These are phyloP conservation scores for Brotula barbata DNA, from an alignment of 2,797 vertebrate species.

Conservation along the genomic window DNA sequence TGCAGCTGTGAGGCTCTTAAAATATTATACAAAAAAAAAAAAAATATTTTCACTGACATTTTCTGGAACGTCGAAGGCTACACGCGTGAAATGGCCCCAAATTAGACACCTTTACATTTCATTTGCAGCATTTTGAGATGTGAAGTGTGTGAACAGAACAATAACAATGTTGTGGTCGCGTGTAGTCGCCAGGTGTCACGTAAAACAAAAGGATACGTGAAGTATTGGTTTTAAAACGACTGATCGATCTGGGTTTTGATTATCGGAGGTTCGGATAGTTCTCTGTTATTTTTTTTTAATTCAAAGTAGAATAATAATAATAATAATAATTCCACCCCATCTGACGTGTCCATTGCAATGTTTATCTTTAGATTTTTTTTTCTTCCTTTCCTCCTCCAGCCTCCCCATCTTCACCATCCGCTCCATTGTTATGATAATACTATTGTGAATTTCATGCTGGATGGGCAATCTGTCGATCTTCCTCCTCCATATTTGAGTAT, in stretches of 20 bases:
- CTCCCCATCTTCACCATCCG: constrained; percentile 61
- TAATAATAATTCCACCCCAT: constrained; percentile 7
- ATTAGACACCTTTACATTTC: too few species aligned
- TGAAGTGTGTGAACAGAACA: background rate
- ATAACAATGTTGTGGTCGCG: constrained; percentile 4
- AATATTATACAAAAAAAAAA: constrained; percentile 19
- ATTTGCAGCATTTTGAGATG: constrained; percentile 1
- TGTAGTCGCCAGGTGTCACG: background rate
- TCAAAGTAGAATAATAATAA: constrained; percentile 9
- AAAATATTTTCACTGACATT: constrained; percentile 3
- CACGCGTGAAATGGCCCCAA: background rate
- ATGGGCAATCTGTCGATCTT: constrained; percentile 74
- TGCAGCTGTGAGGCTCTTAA: constrained; percentile 33
- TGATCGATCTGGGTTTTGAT: constrained; percentile 2
- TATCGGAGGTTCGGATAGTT: constrained; percentile 8
- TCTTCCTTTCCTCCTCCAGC: constrained; percentile 35
- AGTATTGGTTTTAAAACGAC: constrained; percentile 15
- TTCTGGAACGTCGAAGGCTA: background rate
- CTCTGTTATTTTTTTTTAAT: constrained; percentile 12
- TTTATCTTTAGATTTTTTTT: constrained; percentile 27
- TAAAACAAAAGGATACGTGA: too few species aligned
- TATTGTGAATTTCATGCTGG: constrained; percentile 75
- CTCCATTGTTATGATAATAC: constrained; percentile 80
- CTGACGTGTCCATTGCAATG: constrained; percentile 40
- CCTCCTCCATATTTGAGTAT: constrained; percentile 64